A percentile compares a stretch with the other conserved stretches of the same genome.
These are phyloP conservation scores for Catharus ustulatus DNA, from an alignment of 2,797 vertebrate species.

Conservation along the genomic window DNA sequence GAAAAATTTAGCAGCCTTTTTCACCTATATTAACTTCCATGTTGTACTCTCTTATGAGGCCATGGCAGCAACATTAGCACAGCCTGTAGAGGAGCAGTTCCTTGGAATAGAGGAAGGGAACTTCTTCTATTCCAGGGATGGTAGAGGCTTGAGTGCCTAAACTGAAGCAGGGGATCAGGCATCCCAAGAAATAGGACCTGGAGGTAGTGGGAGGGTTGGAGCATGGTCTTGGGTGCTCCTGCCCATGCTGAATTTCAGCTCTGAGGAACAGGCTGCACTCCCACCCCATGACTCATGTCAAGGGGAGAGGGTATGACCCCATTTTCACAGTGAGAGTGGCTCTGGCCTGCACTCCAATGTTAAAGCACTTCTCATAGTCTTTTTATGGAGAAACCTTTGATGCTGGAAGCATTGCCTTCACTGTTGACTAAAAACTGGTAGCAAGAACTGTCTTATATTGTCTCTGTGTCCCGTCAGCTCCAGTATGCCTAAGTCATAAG, in stretches of 20 bases:
- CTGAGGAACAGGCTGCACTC: background rate
- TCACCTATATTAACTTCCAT: background rate
- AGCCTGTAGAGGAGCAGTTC: background rate
- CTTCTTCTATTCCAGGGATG: too few relatives aligned
- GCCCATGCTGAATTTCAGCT: background rate
- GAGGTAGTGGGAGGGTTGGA: background rate
- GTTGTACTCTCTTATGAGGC: background rate
- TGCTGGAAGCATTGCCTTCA: background rate
- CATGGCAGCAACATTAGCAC: background rate
- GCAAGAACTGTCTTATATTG: background rate
- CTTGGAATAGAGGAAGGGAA: background rate
- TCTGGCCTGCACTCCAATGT: background rate
- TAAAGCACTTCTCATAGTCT: background rate
- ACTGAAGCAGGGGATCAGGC: background rate
- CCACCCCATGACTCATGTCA: rapidly evolving
- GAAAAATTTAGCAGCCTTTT: background rate
- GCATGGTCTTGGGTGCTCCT: background rate
- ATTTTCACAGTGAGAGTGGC: background rate
- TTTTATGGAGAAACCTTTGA: background rate
- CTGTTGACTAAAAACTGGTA: background rate
- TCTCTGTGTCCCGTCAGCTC: background rate
- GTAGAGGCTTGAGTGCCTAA: background rate
- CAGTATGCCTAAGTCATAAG: background rate
- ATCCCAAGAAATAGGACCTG: background rate
- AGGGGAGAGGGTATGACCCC: background rate